Evolutionary conservation across 2,797 vertebrate genomes (phyloP), one percentile per base, ranked within the genome.

Genomic region (Diplodus sargus): DNA sequence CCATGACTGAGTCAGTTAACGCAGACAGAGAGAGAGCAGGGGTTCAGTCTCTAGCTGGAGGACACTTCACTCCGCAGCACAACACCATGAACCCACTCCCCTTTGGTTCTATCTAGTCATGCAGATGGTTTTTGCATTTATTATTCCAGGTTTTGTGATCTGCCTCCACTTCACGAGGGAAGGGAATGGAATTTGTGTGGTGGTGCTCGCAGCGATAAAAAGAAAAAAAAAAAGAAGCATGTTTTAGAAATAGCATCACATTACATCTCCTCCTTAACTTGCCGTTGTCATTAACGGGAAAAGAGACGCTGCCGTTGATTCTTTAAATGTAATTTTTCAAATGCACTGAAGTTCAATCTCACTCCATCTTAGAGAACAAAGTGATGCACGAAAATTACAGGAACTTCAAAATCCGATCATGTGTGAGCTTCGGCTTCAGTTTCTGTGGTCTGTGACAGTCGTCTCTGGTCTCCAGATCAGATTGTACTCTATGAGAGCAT

Each of bases 1-100:
- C 42, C 64, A 54, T 3, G 17, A 81, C 52, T 85, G 70, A 90
- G 73, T 85, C 84, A 75, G 67, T 71, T 60, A 30, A 47, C 78
- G 70, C 51, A 74, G 63, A 51, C 57, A 23, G 43, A 42, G 60
- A 51, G 30, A 42, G 34, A 34, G n/a, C 25, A 34, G 20, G 23
- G 43, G 45, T 61, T 86, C 56, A 71, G 54, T 25, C 12, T 65
- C 25, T 67, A 25, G 68, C 78, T 78, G 23, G 4, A 67, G 78
- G 77, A 80, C 48, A 67, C 56, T 61, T 43, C 14, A 43, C 56
- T 60, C 64, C 48, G 39, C 13, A 71, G 68, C 34, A 70, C 48
- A 65, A 71, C 61, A 71, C 17, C 23, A 42, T 54, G 45, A 79
- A 53, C n/a, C 10, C n/a, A 52, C 22, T 18, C 30, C 11, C 15